Base-by-base conservation (phyloP, 2,888 invertebrate genomes). In the Phragmatobia fuliginosa region DNA sequence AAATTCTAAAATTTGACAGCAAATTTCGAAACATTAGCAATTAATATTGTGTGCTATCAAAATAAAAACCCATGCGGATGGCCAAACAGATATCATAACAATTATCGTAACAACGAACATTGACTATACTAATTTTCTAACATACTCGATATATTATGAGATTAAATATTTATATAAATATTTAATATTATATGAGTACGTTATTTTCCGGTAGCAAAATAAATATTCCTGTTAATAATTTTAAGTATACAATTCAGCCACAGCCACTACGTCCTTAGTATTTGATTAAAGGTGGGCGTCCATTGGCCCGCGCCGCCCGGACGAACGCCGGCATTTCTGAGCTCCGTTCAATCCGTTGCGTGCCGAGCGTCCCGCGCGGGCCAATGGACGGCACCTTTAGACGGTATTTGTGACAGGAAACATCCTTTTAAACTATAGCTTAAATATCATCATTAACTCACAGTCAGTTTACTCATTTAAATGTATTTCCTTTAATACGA, bases 131-230 rank as follows among this genome's bases (percentile, higher is more conserved):
- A 41, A 1, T 69, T 58, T 72, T 72, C 63, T 69, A 73, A 77
- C 67, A 74, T 67, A 36, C 69, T 62, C 52, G 41, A 36, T 31
- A 66, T 36, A 70, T 73, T 32, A 33, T 66, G 66, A 62, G 25
- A 64, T 64, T 68, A 73, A 25, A 68, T 31, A 70, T 66, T 38
- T 77, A 79, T 16, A 4, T 38, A 36, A 3, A 33, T 36, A 38
- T 41, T 58, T 73, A 64, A 64, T 62, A 25, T 28, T 68, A 70
- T 56, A 68, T 28, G 28, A 66, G 56, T 74, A 72, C 70, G 68
- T 70, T 70, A 58, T 67, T 63, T 69, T 41, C 73, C 62, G 70
- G 77, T 83, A 83, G 76, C 79, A 85, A 84, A 83, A 85, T 83
- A 83, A 75, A 72, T 75, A 74, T 75, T 76, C 80, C 6, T 62